phyloP scores from a whole-genome alignment of 2,888 invertebrate species.

The Drosophila pegasa region DNA sequence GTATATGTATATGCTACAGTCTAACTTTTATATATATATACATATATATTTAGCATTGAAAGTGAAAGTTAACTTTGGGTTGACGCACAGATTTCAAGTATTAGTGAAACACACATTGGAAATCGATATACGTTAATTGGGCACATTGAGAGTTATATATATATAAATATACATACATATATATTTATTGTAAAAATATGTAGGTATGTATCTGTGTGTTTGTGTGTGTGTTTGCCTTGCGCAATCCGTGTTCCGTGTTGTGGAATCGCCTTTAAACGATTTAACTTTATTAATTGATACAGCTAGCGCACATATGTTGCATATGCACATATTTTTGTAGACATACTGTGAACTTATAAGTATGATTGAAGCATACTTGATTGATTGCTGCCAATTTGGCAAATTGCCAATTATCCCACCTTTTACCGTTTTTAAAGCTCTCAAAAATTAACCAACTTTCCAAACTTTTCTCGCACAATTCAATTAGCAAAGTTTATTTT shows the following conservation, averaged over 20 bases:
- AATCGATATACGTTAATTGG: conserved; percentile 60
- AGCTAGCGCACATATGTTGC: conserved; percentile 3
- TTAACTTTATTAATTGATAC: conserved; percentile 29
- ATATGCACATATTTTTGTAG: conserved; percentile 7
- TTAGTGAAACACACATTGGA: conserved; percentile 50
- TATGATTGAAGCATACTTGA: conserved; percentile 64
- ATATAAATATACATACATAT: conserved; percentile 14
- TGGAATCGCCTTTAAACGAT: neutral
- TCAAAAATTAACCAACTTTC: conserved; percentile 35
- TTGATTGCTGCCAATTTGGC: conserved; percentile 57
- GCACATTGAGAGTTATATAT: conserved; percentile 61
- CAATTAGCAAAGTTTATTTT: conserved; percentile 43
- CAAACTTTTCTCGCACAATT: conserved; percentile 22
- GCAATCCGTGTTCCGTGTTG: neutral
- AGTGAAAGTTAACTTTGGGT: conserved; percentile 81
- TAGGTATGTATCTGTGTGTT: conserved; percentile 1
- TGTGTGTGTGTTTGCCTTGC: neutral
- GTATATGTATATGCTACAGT: conserved; percentile 15
- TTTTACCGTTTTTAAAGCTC: conserved; percentile 25
- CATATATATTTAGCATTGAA: conserved; percentile 44
- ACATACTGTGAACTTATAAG: conserved; percentile 26
- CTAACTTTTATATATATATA: conserved; percentile 12
- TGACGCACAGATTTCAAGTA: conserved; percentile 60
- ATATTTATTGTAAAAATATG: conserved; percentile 22
- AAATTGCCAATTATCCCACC: conserved; percentile 10